These are phyloP conservation scores for Xenotilapia longispinis DNA, from an alignment of 2,113 vertebrate genomes.

Conservation along the genomic window DNA sequence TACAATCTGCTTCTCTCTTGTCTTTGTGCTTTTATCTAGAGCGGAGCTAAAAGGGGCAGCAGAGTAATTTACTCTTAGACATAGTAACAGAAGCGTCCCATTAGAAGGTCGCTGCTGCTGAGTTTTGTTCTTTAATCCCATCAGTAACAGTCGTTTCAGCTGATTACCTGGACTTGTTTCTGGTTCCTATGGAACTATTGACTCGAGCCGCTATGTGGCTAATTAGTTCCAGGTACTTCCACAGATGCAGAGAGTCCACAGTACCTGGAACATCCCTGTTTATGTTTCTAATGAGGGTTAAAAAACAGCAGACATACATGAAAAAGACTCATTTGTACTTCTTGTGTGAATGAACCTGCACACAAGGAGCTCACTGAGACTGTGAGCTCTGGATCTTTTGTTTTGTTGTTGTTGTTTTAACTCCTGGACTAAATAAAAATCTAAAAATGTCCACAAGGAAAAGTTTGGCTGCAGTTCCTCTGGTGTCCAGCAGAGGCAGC, in stretches of 20 bases:
- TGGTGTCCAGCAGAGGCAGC: background rate
- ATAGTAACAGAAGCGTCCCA: background rate
- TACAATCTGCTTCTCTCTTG: background rate
- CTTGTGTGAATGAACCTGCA: background rate
- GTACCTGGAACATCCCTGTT: background rate
- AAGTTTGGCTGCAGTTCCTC: background rate
- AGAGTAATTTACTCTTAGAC: background rate
- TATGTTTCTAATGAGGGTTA: background rate
- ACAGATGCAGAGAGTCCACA: background rate
- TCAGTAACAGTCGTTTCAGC: background rate
- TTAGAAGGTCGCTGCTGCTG: background rate
- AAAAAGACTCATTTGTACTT: background rate
- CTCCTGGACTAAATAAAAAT: background rate
- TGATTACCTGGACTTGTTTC: background rate
- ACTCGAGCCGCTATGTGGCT: background rate
- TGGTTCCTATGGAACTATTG: background rate
- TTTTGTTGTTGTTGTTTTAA: background rate
- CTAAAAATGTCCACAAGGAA: background rate
- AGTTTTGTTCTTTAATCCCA: background rate
- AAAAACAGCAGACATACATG: background rate
- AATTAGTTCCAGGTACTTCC: background rate
- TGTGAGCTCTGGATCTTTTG: background rate
- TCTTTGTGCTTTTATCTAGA: background rate
- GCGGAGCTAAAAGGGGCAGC: background rate
- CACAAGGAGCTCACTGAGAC: background rate